Evolutionary conservation across 2,797 vertebrate genomes (phyloP).

Genomic region (Enteromius viviparus): DNA sequence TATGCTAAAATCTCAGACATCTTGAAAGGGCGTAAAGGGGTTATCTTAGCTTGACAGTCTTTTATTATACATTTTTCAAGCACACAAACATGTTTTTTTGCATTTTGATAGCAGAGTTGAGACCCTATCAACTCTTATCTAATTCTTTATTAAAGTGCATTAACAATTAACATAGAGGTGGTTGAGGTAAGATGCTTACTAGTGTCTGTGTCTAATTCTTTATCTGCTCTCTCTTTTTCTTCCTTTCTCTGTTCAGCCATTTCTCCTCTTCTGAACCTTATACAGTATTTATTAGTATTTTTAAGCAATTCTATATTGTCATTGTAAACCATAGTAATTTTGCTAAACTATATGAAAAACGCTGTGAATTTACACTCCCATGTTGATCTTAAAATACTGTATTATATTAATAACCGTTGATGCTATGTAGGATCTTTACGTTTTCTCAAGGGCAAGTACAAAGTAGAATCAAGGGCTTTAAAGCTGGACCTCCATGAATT

Average conservation of each 20-base stretch:
- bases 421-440: neutral
- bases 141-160: neutral
- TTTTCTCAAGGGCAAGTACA: constrained; percentile 12
- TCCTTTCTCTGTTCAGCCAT: neutral
- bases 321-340: neutral
- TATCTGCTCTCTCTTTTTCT: neutral
- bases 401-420: neutral
- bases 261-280: neutral
- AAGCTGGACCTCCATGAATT: constrained; percentile 32
- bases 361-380: neutral
- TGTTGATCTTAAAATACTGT: neutral
- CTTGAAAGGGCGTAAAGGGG: neutral
- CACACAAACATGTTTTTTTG: neutral
- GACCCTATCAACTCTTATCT: neutral
- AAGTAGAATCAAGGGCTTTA: constrained; percentile 18
- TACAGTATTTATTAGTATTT: neutral
- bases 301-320: neutral
- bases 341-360: neutral
- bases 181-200: neutral
- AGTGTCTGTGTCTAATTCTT: neutral
- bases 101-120: neutral
- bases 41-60: neutral
- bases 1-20: neutral
- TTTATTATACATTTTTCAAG: neutral
- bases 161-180: neutral